phyloP scores from a whole-genome alignment of 2,888 invertebrate species.

The Limnephilus rhombicus region DNA sequence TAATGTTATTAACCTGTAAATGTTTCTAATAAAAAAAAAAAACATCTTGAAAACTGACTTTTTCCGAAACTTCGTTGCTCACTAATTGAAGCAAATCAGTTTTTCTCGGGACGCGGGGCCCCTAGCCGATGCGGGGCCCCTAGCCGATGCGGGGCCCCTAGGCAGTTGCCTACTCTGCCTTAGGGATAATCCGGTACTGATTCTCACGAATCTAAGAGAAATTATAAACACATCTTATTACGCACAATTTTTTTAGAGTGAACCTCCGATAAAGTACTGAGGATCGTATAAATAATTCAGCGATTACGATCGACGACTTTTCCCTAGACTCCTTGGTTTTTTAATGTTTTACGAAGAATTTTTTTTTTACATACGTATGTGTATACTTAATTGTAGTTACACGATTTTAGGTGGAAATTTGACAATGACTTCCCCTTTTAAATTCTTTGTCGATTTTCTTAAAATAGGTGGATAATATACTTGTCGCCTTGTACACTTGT shows the following conservation, averaged over 20 bases:
- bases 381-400: background rate
- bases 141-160: no score
- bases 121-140: no score
- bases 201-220: background rate
- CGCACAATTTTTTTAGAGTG: background rate
- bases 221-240: background rate
- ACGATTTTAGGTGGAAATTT: background rate
- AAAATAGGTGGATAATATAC: background rate
- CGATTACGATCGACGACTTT: background rate
- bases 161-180: no score
- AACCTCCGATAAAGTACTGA: background rate
- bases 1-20: no score
- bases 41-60: no score
- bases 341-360: background rate
- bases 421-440: background rate
- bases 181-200: no score
- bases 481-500: background rate
- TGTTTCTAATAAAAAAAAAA: no score
- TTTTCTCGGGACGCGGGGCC: no score
- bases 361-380: background rate
- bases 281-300: background rate
- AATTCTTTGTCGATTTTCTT: background rate
- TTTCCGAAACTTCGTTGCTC: no score
- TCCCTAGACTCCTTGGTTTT: background rate
- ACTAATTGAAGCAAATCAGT: no score